A percentile compares a stretch with the other conserved stretches of the same genome.
These are phyloP conservation scores for Empis livida DNA, from an alignment of 2,888 invertebrate species.

Conservation along the genomic window DNA sequence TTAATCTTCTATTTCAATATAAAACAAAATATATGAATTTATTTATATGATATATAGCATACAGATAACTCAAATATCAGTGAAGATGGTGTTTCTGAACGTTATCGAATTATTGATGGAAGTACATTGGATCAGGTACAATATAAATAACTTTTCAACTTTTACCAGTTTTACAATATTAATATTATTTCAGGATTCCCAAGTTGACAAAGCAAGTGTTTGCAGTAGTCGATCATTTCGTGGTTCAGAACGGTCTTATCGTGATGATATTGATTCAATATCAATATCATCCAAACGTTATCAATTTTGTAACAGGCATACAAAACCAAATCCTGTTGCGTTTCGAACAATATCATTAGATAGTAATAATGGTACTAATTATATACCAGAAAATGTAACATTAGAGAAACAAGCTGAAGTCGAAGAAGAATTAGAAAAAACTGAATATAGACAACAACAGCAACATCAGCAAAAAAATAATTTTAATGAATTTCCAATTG, in stretches of 20 bases:
- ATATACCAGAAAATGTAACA: constrained; percentile 20
- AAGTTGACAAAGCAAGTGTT: constrained; percentile 21
- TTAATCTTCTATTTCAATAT: constrained; percentile 15
- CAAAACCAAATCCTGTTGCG: constrained; percentile 17
- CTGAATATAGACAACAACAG: no score
- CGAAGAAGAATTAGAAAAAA: constrained; percentile 10
- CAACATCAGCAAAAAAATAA: no score
- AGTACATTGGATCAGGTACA: constrained; percentile 18
- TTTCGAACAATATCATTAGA: constrained; percentile 19
- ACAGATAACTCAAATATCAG: constrained; percentile 36
- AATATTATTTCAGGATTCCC: constrained; percentile 18
- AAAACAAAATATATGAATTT: no score
- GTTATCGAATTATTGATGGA: constrained; percentile 17
- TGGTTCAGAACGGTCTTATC: constrained; percentile 19
- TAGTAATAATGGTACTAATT: constrained; percentile 19
- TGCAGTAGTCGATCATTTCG: constrained; percentile 21
- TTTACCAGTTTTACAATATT: neutral
- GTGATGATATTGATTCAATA: constrained; percentile 18
- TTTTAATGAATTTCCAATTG: no score
- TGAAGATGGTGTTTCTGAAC: constrained; percentile 41
- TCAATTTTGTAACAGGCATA: constrained; percentile 16
- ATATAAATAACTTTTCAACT: neutral
- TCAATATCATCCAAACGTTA: constrained; percentile 16
- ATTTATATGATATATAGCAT: constrained; percentile 17
- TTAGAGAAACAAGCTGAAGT: constrained; percentile 18